These are phyloP conservation scores for Egretta garzetta DNA, from an alignment of 2,113 vertebrate genomes.

Conservation along the genomic window DNA sequence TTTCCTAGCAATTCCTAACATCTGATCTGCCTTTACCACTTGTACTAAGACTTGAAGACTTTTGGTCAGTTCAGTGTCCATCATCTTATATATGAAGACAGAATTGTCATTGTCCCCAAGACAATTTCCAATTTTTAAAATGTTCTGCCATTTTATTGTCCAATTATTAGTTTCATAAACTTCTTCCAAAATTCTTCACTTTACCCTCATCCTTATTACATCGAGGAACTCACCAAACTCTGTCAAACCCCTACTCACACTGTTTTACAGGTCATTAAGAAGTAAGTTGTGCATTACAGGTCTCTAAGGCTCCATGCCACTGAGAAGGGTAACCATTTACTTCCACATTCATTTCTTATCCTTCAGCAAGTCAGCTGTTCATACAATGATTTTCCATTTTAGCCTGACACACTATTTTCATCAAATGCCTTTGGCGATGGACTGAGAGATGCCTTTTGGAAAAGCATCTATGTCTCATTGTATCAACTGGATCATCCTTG, in stretches of 20 bases:
- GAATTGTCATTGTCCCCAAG: fast-evolving
- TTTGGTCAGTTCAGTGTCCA: neutral
- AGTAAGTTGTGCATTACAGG: neutral
- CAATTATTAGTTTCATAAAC: neutral
- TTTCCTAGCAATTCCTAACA: neutral
- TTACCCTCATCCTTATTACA: neutral
- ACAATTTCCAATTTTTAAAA: neutral
- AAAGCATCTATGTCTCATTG: neutral
- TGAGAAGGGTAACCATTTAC: neutral
- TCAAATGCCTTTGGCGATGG: neutral
- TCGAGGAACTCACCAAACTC: neutral
- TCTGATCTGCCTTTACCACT: neutral
- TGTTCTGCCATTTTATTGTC: neutral
- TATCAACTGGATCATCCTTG: neutral
- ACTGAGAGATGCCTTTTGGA: neutral
- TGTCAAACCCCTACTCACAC: neutral
- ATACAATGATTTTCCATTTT: neutral
- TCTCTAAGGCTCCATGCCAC: neutral
- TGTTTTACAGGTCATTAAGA: neutral
- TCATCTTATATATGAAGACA: neutral
- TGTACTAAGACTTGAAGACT: neutral
- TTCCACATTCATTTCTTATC: neutral
- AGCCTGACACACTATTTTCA: neutral
- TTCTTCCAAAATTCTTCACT: neutral
- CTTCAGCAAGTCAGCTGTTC: neutral